Conservation (phyloP, 1,140 invertebrate genomes). For the Parasteatoda tepidariorum region DNA sequence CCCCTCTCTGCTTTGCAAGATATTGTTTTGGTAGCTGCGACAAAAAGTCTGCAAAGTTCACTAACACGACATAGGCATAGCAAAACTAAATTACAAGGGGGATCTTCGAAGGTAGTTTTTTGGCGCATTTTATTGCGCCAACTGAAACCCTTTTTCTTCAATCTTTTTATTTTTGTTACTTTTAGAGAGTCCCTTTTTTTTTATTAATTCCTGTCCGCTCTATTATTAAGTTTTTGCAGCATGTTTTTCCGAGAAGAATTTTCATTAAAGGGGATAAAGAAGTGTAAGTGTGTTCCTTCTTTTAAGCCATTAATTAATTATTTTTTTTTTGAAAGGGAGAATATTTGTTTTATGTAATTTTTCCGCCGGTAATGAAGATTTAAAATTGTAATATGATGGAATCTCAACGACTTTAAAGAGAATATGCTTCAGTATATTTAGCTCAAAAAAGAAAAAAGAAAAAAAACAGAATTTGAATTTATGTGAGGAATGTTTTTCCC, state of each 20-base stretch:
- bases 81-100: constrained; percentile 37
- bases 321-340: constrained; percentile 25
- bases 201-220: background rate
- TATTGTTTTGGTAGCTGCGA: constrained; percentile 51
- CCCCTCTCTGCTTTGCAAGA: constrained; percentile 56
- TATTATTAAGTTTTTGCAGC: constrained; percentile 49
- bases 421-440: too few relatives aligned
- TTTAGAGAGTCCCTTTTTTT: constrained; percentile 5
- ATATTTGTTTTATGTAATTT: background rate
- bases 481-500: too few relatives aligned
- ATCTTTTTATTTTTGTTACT: background rate
- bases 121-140: constrained; percentile 45
- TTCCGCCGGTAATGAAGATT: background rate
- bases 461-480: too few relatives aligned
- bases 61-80: constrained; percentile 38
- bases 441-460: too few relatives aligned
- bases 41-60: constrained; percentile 59
- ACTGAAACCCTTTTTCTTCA: background rate
- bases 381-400: background rate
- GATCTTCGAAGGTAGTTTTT: constrained; percentile 30
- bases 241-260: background rate
- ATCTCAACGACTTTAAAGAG: too few relatives aligned
- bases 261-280: constrained; percentile 46
- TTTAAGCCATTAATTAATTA: constrained; percentile 47
- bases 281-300: constrained; percentile 5